Evolutionary conservation across 2,888 invertebrate genomes (phyloP).

Genomic region (Cryptus viduatorius): DNA sequence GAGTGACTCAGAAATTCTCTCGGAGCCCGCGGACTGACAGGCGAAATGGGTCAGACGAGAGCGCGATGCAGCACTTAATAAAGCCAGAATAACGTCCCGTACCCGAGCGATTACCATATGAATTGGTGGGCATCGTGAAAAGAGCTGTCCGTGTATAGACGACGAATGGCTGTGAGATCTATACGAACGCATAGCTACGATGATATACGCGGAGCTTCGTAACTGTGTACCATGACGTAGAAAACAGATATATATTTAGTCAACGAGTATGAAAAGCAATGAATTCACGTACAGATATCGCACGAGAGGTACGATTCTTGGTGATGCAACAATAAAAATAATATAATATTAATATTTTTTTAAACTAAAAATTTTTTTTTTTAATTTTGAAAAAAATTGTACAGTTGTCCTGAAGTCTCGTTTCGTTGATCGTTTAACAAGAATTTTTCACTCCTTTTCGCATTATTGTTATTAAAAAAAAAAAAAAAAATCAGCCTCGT

Average conservation of each 20-base stretch:
- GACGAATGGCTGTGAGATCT: slow-evolving; percentile 55
- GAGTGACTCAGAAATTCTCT: slow-evolving; percentile 75
- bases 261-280: no score
- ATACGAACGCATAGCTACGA: slow-evolving; percentile 40
- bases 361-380: no score
- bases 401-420: no score
- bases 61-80: slow-evolving; percentile 75
- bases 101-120: slow-evolving; percentile 78
- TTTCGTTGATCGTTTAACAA: no score
- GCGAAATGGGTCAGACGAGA: slow-evolving; percentile 77
- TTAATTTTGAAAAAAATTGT: no score
- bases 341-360: no score
- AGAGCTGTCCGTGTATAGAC: slow-evolving; percentile 57
- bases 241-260: background rate
- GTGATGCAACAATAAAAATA: no score
- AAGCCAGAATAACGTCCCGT: slow-evolving; percentile 75
- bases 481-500: no score
- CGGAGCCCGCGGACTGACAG: slow-evolving; percentile 74
- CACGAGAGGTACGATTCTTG: no score
- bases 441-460: no score
- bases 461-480: no score
- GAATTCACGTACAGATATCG: no score
- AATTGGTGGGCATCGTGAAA: slow-evolving; percentile 74
- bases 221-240: slow-evolving; percentile 17
- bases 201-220: slow-evolving; percentile 31